Base-by-base conservation (phyloP, 2,113 vertebrate species). In the Pterocles burchelli region DNA sequence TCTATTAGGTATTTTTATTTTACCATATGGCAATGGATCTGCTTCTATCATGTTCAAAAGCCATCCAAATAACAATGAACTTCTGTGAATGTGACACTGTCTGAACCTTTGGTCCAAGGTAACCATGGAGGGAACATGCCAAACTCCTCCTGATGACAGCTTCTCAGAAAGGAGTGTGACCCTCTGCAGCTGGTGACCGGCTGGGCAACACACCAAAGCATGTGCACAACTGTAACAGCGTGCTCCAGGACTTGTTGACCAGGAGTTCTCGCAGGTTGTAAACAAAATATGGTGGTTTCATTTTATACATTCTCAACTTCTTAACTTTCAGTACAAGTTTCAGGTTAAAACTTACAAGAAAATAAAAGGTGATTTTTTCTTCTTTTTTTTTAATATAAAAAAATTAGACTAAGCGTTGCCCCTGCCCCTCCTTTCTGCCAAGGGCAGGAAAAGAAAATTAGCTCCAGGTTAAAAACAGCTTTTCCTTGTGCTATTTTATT, bases 381-480 rank as follows among this genome's bases (percentile, higher is more conserved):
- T n/a, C n/a, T 26, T 24, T 43, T 29, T 62, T 59, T 9, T 26
- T 25, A 72, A 67, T 25, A 13, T 41, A 41, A 41, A 45, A 68
- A 79, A 33, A 34, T 29, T n/a, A 67, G 49, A 65, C 7, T 49
- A 85, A 85, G 76, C 9, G 11, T 65, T 57, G 20, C 6, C 17
- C 31, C 43, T 61, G 18, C 21, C 66, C 11, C 20, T 43, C 6
- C 13, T 19, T 73, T 88, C 62, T 48, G 52, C 36, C 61, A 61
- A 57, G 11, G 58, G 62, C 91, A 88, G 62, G 58, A 93, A 89
- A 88, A 90, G 48, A 88, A 94, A 95, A 63, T 25, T 19, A 95
- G 34, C 67, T 77, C 16, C 77, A 91, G 57, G 48, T 82, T 36
- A 81, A 94, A 95, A 67, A 67, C 13, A 61, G 61, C 31, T 96